phyloP scores from a whole-genome alignment of 2,888 invertebrate genomes.

The Rhagium mordax region DNA sequence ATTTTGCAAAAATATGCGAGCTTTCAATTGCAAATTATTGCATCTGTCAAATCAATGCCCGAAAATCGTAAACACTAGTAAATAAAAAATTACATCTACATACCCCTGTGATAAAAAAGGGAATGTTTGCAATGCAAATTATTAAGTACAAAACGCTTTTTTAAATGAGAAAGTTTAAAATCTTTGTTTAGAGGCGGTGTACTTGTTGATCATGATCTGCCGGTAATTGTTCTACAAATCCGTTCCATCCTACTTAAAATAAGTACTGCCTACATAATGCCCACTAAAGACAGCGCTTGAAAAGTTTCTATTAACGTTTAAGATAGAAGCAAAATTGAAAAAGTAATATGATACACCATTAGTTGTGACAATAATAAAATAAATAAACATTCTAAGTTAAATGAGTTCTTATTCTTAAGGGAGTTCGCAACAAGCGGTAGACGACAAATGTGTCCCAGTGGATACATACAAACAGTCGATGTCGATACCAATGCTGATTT shows the following conservation, averaged over 20 bases:
- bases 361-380: conserved; percentile 70
- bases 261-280: background rate
- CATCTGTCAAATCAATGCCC: too few relatives aligned
- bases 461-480: conserved; percentile 71
- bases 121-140: too few relatives aligned
- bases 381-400: conserved; percentile 72
- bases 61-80: too few relatives aligned
- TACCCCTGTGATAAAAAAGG: too few relatives aligned
- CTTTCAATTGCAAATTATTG: too few relatives aligned
- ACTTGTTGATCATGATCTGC: too few relatives aligned
- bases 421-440: conserved; percentile 63
- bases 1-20: too few relatives aligned
- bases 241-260: background rate
- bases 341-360: conserved; percentile 67
- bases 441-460: conserved; percentile 70
- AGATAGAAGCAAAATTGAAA: conserved; percentile 49
- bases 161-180: too few relatives aligned
- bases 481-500: conserved; percentile 69
- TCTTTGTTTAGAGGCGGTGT: too few relatives aligned
- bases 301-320: background rate
- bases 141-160: too few relatives aligned
- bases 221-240: background rate
- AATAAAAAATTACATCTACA: too few relatives aligned
- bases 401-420: conserved; percentile 70
- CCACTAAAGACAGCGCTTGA: background rate